Evolutionary conservation across 1,140 invertebrate genomes (phyloP).

Genomic region (Heliothis subflexa): DNA sequence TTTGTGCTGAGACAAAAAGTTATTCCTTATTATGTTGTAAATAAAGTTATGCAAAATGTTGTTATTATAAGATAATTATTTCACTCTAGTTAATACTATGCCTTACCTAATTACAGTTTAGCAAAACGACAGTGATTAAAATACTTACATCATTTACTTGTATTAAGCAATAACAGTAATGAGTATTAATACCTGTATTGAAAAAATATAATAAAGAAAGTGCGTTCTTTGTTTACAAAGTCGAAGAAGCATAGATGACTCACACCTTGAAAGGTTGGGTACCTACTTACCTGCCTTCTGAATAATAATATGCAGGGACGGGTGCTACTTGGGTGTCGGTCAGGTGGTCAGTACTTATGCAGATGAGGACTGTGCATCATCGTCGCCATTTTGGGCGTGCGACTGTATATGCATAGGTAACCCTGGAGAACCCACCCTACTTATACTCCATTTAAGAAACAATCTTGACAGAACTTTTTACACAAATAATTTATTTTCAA

Average conservation of each 20-base stretch:
- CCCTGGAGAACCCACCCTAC: no score
- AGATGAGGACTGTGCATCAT: slow-evolving; percentile 11
- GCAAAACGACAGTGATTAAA: no score
- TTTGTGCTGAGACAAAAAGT: no score
- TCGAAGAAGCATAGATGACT: background rate
- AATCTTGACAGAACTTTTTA: no score
- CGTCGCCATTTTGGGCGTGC: slow-evolving; percentile 22
- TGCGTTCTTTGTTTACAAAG: slow-evolving; percentile 8
- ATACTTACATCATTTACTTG: background rate
- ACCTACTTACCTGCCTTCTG: background rate
- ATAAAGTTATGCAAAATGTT: no score
- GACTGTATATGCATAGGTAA: background rate
- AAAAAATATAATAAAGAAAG: background rate
- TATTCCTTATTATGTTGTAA: no score
- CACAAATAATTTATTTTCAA: no score
- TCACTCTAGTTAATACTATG: no score
- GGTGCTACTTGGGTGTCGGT: slow-evolving; percentile 7
- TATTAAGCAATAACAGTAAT: background rate
- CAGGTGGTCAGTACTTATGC: slow-evolving; percentile 26
- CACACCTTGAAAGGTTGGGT: slow-evolving; percentile 1
- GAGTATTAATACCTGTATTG: background rate
- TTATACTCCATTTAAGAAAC: background rate
- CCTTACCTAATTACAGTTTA: no score
- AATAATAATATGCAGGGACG: background rate
- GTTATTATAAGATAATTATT: no score